Percentiles rank a stretch among this genome's conserved stretches.
Evolutionary conservation across 2,888 invertebrate genomes (phyloP).

Genomic region (Antheraea yamamai): DNA sequence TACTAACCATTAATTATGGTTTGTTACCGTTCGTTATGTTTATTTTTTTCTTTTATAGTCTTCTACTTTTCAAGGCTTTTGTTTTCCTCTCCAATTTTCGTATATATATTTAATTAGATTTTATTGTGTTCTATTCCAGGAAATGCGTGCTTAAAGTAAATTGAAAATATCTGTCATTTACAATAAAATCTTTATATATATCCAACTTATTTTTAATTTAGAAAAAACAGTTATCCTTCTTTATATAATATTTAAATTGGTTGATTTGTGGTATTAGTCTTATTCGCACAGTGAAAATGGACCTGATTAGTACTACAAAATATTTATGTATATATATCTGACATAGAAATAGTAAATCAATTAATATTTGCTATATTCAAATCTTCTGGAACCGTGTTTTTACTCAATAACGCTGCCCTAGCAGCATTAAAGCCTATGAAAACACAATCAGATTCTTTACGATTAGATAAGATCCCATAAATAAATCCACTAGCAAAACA

Average conservation of each 20-base stretch:
- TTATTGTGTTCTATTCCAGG: too few relatives aligned
- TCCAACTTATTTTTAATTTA: too few relatives aligned
- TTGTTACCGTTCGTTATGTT: neutral
- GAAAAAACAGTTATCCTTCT: too few relatives aligned
- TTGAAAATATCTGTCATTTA: too few relatives aligned
- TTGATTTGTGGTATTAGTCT: neutral
- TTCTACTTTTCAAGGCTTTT: too few relatives aligned
- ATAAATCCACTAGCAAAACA: slow-evolving; percentile 88
- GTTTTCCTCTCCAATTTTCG: too few relatives aligned
- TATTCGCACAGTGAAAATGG: neutral
- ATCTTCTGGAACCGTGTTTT: slow-evolving; percentile 81
- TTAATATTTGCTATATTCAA: slow-evolving; percentile 29
- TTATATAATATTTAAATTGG: too few relatives aligned
- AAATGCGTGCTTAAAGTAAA: too few relatives aligned
- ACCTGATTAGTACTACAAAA: neutral
- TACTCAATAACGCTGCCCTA: slow-evolving; percentile 79
- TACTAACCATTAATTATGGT: neutral
- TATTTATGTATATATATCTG: neutral
- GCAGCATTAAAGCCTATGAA: slow-evolving; percentile 85
- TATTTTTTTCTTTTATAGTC: too few relatives aligned
- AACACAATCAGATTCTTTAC: slow-evolving; percentile 82
- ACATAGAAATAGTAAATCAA: neutral
- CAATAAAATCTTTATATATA: too few relatives aligned
- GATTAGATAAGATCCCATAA: slow-evolving; percentile 81
- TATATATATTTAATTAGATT: too few relatives aligned